Evolutionary conservation across 2,888 invertebrate species (phyloP).

Genomic region (Holacanthella duospinosa): DNA sequence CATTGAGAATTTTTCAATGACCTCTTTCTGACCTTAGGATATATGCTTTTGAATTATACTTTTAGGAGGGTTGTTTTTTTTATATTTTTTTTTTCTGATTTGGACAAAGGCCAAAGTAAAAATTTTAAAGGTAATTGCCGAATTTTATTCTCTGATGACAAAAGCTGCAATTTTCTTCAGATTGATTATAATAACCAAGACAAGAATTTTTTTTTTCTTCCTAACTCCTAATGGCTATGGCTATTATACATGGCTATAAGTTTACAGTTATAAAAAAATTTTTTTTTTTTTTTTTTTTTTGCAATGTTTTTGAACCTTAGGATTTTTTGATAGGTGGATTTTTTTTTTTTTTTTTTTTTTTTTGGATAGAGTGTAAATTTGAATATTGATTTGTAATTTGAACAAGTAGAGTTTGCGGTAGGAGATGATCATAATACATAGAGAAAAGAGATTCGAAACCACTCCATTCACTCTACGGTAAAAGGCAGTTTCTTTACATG

Average conservation of each 20-base stretch:
- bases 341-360: too few relatives aligned
- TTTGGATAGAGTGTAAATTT: too few relatives aligned
- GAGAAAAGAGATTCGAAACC: neutral
- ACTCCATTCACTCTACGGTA: neutral
- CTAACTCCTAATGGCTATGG: too few relatives aligned
- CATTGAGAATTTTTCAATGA: too few relatives aligned
- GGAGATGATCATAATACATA: neutral
- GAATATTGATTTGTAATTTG: conserved; percentile 13
- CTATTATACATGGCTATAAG: too few relatives aligned
- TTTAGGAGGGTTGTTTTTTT: neutral
- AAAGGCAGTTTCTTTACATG: conserved; percentile 17
- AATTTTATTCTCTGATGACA: neutral
- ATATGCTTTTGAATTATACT: too few relatives aligned
- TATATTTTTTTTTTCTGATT: neutral
- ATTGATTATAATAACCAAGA: neutral
- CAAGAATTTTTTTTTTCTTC: neutral
- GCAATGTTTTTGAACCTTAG: neutral
- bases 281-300: neutral
- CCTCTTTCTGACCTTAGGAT: too few relatives aligned
- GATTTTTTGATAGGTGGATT: neutral
- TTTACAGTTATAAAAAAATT: too few relatives aligned
- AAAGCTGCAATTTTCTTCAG: neutral
- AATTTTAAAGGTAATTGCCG: neutral
- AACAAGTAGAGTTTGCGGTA: neutral
- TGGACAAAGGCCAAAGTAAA: neutral